Conservation (phyloP, 2,113 vertebrate species). For the Galbula dea region DNA sequence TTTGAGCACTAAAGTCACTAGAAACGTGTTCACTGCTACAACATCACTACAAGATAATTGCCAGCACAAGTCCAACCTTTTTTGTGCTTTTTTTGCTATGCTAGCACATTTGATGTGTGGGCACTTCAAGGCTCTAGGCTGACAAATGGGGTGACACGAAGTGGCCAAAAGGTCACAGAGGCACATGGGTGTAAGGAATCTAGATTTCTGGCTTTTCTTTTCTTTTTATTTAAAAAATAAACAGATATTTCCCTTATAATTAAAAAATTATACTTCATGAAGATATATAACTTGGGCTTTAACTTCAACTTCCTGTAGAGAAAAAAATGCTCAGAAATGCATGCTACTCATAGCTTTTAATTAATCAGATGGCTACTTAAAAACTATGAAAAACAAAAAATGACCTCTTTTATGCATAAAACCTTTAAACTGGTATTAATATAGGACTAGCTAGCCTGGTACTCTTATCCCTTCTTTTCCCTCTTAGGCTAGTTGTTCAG, state of each 20-base stretch:
- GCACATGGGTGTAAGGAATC: rapidly evolving
- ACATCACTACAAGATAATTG: neutral
- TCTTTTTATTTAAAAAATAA: neutral
- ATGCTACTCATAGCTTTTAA: neutral
- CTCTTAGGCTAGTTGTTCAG: neutral
- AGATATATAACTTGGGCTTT: neutral
- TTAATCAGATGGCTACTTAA: neutral
- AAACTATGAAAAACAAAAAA: neutral
- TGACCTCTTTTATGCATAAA: neutral
- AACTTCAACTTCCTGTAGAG: neutral
- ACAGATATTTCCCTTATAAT: neutral
- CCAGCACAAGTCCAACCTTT: rapidly evolving
- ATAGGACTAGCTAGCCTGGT: neutral
- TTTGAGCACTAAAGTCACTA: neutral
- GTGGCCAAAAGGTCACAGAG: neutral
- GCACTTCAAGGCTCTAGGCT: neutral
- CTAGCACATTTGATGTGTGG: neutral
- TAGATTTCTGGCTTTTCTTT: neutral
- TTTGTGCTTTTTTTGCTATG: neutral
- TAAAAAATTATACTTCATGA: neutral
- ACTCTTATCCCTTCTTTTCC: neutral
- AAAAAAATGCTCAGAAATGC: neutral
- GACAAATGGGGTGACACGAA: neutral
- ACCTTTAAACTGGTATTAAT: neutral
- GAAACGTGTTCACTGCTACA: neutral